Base-by-base conservation (phyloP, 37 sponge, comb jelly and placozoan genomes). In the Cladorhizidae sp. region DNA sequence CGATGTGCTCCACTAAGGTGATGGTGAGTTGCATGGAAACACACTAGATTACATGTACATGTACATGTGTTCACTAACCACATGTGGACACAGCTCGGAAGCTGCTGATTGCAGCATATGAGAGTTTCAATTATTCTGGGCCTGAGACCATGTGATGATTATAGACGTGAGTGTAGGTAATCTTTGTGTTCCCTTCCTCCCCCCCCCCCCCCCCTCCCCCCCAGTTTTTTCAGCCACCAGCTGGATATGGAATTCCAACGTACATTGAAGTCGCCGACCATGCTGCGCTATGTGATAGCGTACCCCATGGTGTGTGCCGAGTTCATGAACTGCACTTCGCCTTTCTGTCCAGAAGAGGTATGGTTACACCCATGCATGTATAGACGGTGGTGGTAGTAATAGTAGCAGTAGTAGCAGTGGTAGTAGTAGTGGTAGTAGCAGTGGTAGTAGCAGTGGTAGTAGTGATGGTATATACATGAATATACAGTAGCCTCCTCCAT, bases 311-410 rank as follows among this genome's bases (percentile, higher is more conserved):
- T 90, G 26, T 85, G 92, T 55, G 70, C 83, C 0, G 91, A 93
- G 80, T 97, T 95, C 83, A 88, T 97, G 6, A 82, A 91, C 65
- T 39, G 77, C 52, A 80, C 80, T 49, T 73, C 80, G 57, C 85
- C 64, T 3, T 82, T 81, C 83, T 93, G 93, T 52, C 98, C 93
- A 0, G 98, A 97, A 80, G 98, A 97, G 88, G 93, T 92, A 26
- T 20, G 59, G 17, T 58, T 3, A 5, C 17, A 6, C 8, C 26
- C 2, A 21, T 58, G 59, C 26, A 18, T 18, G 54, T 52, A 15
- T 11, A 18, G 54, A 15, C 11, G 54, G 54, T 52, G 54, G 54
- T 15, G 54, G 15, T 52, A 15, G 54, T 52, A 15, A 15, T 18
- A 15, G 54, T 52, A 15, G 54, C 54, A 52, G 15, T 52, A 25